Base-by-base conservation (phyloP, 2,888 invertebrate genomes). In the Harpagoxenus sublaevis region DNA sequence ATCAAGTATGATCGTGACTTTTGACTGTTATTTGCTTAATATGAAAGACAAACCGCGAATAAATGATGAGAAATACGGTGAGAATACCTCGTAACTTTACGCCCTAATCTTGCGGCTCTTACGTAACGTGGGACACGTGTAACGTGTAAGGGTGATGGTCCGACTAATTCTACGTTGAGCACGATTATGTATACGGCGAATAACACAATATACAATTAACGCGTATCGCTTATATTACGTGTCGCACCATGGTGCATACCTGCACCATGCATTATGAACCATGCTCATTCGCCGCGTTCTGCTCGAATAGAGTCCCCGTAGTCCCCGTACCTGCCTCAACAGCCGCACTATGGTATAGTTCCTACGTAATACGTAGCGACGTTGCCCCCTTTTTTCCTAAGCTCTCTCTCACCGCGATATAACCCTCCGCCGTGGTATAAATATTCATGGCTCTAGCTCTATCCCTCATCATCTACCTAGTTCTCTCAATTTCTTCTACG, bases 371-470 rank as follows among this genome's bases (percentile, higher is more conserved):
- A 57, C 65, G 45, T 45, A 62, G n/a, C 28, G 23, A 10, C 53
- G 42, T 31, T 51, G 65, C 55, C 77, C 57, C 82, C n/a, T n/a
- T 77, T 66, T 82, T 83, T 83, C 68, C 51, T 51, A 23, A n/a
- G 88, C 86, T 63, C 45, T 77, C 86, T 63, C 45, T 77, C 39
- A 53, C 70, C 15, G 51, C 84, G 84, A 83, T 86, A 86, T 66
- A 88, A 87, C 83, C 75, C 60, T 55, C 53, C 35, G 42, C 31
- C 42, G 18, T 73, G 81, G 66, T 89, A 90, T 93, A 92, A 92
- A 93, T 93, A 93, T 93, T 93, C 92, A 93, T 92, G 86, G 86
- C 73, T 85, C 86, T 23, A 78, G 62, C 75, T 75, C 75, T 84
- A 82, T 89, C 87, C 79, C 83, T 79, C 85, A 85, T 86, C 81